Base-by-base conservation (phyloP, 2,888 invertebrate species). In the Aphidoletes aphidimyza region DNA sequence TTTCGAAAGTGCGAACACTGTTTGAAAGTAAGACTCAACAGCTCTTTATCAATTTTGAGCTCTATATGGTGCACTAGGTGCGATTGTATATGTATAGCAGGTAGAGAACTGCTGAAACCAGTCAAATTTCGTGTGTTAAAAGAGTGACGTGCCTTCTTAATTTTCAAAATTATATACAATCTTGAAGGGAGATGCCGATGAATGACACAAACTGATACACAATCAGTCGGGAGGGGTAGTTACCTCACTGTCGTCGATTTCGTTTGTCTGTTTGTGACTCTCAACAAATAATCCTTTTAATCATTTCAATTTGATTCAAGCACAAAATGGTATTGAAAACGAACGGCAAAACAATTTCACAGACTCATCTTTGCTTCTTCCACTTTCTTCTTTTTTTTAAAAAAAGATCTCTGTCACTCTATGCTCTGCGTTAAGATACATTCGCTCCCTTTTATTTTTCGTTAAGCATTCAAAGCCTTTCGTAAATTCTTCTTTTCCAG, bases 281-380 rank as follows among this genome's bases (percentile, higher is more conserved):
- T 37, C 37, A 37, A 81, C 69, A 69, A 81, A 37, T 81, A 81
- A 81, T 81, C 81, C 81, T 81, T 81, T 81, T 81, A 81, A 81
- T 81, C 81, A 81, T 81, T 81, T 81, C 81, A 81, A 81, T 81
- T 81, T 37, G 37, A 81, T 81, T 81, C 81, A n/a, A 81, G 81
- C 22, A 81, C 37, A 37, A 22, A 81, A 81, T n/a, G n/a, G 37
- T 37, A 37, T 37, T 22, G 36, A 81, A 9, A 78, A 1, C 42
- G 42, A 42, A 14, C 3, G 11, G 11, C 54, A 17, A 22, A 6
- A 54, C 22, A 26, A 37, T 37, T n/a, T n/a, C 37, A 81, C 81
- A 37, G 37, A 37, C 11, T 54, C 37, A 81, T 22, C 3, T 37
- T 37, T 78, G n/a, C 37, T 37, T 22, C 3, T 37, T 37, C 36